Evolutionary conservation across 2,113 vertebrate species (phyloP).

Genomic region (Syrmaticus mikado): DNA sequence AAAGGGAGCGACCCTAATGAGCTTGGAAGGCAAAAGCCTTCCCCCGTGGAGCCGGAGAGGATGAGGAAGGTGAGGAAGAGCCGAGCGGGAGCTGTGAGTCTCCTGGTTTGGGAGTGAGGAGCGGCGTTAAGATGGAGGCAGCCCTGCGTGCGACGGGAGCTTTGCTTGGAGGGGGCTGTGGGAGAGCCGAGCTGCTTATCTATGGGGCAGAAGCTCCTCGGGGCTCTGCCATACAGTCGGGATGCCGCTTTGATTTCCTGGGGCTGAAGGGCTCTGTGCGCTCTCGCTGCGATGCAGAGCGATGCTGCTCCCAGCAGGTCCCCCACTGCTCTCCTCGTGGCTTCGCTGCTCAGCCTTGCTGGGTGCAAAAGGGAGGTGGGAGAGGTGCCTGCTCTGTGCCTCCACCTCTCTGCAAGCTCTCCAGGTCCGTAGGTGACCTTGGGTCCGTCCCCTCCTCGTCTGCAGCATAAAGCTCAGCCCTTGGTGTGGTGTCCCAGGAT

Average conservation of each 20-base stretch:
- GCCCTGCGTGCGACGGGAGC: neutral
- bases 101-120: neutral
- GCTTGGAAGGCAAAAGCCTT: neutral
- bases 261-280: neutral
- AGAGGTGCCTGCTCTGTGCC: neutral
- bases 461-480: neutral
- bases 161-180: neutral
- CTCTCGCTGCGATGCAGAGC: too few relatives aligned
- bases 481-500: neutral
- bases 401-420: fast-evolving
- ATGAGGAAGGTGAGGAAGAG: neutral
- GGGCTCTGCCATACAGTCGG: neutral
- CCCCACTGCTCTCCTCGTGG: fast-evolving
- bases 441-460: neutral
- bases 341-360: neutral
- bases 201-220: fast-evolving
- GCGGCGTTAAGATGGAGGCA: neutral
- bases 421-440: constrained; percentile 10
- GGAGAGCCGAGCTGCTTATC: neutral
- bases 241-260: neutral
- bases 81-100: neutral
- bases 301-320: neutral
- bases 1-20: neutral
- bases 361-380: fast-evolving
- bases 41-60: neutral